Evolutionary conservation across 2,888 invertebrate species (phyloP), one percentile per base, ranked within the genome.

Genomic region (Patella pellucida): DNA sequence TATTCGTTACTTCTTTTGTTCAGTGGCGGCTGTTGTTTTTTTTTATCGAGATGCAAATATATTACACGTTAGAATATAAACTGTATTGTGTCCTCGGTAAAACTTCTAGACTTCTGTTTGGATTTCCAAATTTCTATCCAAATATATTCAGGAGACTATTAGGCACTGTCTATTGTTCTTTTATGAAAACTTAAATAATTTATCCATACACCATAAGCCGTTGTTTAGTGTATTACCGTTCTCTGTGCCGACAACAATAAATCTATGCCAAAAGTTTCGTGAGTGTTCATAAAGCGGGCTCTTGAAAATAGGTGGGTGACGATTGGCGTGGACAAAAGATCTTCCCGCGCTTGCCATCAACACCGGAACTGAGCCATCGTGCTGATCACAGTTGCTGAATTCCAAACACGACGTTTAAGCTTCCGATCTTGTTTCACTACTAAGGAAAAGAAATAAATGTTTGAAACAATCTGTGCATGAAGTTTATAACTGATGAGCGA

Each of bases 251-350:
- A 41, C 41, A 41, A 41, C 41, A 41, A 62, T 62, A 62, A 62
- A 62, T 62, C 62, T 62, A 62, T 12, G 62, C 23, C 62, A 62
- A 62, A 62, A 23, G 62, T 62, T 62, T 62, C 62, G 62, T 62
- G 62, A 62, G 62, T 62, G 19, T 62, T 62, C 62, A 62, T 62
- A 62, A 23, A 62, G 11, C 23, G 19, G 19, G 23, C 23, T 12
- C 19, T 15, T 62, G 23, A 62, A 62, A 62, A 19, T 23, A 62
- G 19, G 62, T 62, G 62, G 62, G 62, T 62, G 62, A 62, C 19
- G 19, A 62, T 23, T 23, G 23, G 62, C 11, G 12, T 62, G 19
- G 23, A 62, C 23, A 41, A 62, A 62, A 23, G 62, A 19, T 62
- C 62, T 62, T 62, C 62, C 62, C 62, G 62, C 62, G 62, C 62